Evolutionary conservation across 2,888 invertebrate species (phyloP).

Genomic region (Oxytorus armatus): DNA sequence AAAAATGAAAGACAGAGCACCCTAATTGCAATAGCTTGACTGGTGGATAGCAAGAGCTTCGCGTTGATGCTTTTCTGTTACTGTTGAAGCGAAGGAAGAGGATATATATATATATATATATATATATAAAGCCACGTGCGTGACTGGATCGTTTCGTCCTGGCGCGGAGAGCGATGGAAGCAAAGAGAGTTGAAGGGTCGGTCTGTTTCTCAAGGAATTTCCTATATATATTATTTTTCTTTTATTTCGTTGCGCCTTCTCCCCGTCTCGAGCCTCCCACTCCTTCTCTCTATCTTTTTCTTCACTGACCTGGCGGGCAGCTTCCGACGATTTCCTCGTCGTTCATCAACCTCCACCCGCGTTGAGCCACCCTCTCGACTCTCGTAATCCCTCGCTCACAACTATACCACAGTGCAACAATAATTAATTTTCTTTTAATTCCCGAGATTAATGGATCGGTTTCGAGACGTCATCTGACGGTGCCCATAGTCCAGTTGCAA

Average conservation of each 20-base stretch:
- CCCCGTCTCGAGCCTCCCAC: constrained; percentile 20
- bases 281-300: constrained; percentile 23
- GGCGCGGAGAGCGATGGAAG: constrained; percentile 62
- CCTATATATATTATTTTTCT: constrained; percentile 57
- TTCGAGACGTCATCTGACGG: constrained; percentile 58
- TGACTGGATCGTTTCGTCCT: constrained; percentile 65
- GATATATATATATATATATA: constrained; percentile 3
- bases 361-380: constrained; percentile 54
- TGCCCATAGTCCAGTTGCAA: constrained; percentile 33
- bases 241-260: constrained; percentile 51
- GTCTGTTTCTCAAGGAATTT: constrained; percentile 62
- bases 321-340: constrained; percentile 56
- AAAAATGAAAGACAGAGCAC: constrained; percentile 47
- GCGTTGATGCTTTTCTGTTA: constrained; percentile 57
- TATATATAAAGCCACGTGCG: constrained; percentile 49
- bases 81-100: constrained; percentile 20
- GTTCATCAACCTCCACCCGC: constrained; percentile 58
- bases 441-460: constrained; percentile 79
- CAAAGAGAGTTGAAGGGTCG: constrained; percentile 63
- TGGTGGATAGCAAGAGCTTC: constrained; percentile 40
- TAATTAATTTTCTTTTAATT: constrained; percentile 83
- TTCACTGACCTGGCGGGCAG: constrained; percentile 41
- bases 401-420: constrained; percentile 72
- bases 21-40: constrained; percentile 64
- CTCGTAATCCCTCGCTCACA: constrained; percentile 69